These are phyloP conservation scores for Anthophora plumipes DNA, from an alignment of 2,888 invertebrate genomes.

Conservation along the genomic window DNA sequence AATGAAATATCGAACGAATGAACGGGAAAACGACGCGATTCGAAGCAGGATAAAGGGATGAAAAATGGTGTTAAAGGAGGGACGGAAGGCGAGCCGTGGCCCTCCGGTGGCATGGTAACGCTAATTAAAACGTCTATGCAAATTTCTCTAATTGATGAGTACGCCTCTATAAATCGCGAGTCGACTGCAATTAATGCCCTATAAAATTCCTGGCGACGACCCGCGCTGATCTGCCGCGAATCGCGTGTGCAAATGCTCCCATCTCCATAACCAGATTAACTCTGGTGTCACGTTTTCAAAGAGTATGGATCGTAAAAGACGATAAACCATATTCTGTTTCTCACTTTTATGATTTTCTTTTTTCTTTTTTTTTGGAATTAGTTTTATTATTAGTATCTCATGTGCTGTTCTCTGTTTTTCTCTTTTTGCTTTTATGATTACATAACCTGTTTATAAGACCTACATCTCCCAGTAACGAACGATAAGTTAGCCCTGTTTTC, in stretches of 20 bases:
- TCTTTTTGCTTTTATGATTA: too few species aligned
- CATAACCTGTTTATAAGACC: too few species aligned
- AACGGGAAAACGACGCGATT: slow-evolving; percentile 8
- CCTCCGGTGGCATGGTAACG: slow-evolving; percentile 36
- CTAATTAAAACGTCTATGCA: slow-evolving; percentile 75
- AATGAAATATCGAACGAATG: slow-evolving; percentile 17
- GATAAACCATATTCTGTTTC: too few species aligned
- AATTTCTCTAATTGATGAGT: slow-evolving; percentile 70
- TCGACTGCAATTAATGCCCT: slow-evolving; percentile 65
- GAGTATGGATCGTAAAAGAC: not conserved
- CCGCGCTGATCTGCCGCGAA: slow-evolving; percentile 21
- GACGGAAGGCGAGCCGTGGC: slow-evolving; percentile 1
- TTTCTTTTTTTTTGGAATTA: not conserved
- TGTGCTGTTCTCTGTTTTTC: not conserved
- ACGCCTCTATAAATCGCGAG: slow-evolving; percentile 67
- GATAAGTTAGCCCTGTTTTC: too few species aligned
- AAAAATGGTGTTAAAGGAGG: slow-evolving; percentile 5
- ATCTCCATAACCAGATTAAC: slow-evolving; percentile 21
- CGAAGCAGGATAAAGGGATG: slow-evolving; percentile 7
- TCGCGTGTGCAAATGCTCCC: slow-evolving; percentile 34
- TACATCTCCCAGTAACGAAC: too few species aligned
- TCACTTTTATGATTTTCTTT: too few species aligned
- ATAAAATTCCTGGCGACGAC: slow-evolving; percentile 64
- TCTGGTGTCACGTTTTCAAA: not conserved
- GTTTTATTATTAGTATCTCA: not conserved